Percentiles rank a stretch among this genome's conserved stretches.
Evolutionary conservation across 2,797 vertebrate species (phyloP).

Genomic region (Acropternis orthonyx): DNA sequence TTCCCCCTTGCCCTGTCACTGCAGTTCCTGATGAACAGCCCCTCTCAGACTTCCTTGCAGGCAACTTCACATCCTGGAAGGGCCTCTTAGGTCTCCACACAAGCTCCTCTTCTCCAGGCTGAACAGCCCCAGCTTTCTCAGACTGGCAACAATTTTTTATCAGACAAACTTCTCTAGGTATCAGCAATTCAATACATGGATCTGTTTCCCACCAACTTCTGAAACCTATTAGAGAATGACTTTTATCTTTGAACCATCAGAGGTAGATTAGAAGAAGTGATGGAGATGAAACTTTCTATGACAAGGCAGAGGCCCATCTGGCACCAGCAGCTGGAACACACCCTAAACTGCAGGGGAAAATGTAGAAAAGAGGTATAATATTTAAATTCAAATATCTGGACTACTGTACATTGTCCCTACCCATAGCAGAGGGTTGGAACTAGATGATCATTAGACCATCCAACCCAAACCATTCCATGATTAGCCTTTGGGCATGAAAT

Average conservation of each 20-base stretch:
- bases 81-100: background rate
- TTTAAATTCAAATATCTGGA: background rate
- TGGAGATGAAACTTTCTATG: background rate
- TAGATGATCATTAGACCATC: background rate
- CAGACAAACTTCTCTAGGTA: background rate
- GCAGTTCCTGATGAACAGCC: background rate
- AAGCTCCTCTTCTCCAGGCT: background rate
- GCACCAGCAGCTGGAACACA: background rate
- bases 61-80: background rate
- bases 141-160: background rate
- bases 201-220: background rate
- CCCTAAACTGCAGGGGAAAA: background rate
- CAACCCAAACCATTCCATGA: background rate
- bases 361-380: fast-evolving
- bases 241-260: background rate
- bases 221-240: background rate
- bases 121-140: background rate
- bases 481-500: background rate
- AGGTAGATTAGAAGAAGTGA: background rate
- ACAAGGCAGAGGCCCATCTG: fast-evolving
- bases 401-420: background rate
- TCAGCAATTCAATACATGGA: background rate
- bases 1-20: background rate
- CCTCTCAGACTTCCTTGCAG: background rate
- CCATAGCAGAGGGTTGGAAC: background rate